Base-by-base conservation (phyloP, 2,113 vertebrate species). In the Bungarus multicinctus region DNA sequence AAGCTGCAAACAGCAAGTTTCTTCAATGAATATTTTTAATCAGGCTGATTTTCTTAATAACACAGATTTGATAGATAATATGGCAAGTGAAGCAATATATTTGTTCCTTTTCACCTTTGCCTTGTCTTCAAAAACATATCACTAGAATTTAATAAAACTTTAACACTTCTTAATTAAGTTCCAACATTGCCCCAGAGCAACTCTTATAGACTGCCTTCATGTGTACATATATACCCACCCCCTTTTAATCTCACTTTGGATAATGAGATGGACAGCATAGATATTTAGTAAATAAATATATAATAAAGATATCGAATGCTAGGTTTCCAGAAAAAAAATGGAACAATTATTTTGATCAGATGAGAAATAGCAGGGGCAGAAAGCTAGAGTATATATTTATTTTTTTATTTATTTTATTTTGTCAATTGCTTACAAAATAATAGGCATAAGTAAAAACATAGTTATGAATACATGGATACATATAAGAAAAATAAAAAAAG, bases 1-100 rank as follows among this genome's bases (percentile, higher is more conserved):
- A 81, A 74, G 43, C 30, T 85, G 43, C 11, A 58, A 54, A 89
- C 34, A 85, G 53, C 25, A 85, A 27, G 52, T 47, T 55, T 85
- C 60, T 57, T 45, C 81, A 92, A 58, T 89, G 64, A 53, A 89
- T 85, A 69, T 74, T 85, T 89, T 89, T 89, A 89, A 89, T 92
- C 39, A 57, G n/a, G 53, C 64, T 92, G 64, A 69, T 92, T 87
- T 69, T 53, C 58, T 74, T 88, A 92, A 52, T 88, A 74, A 60
- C 58, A 54, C n/a, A 53, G 27, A n/a, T 58, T 20, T 57, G 34
- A 89, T 89, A 57, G 11, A 88, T 43, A 85, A 20, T 55, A 81
- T 57, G n/a, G 52, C 39, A 92, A 57, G 88, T 52, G 6, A 69
- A 52, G 30, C 7, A 2, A 69, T 16, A 5, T n/a, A 69, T 69